Percentiles rank a stretch among this genome's conserved stretches.
These are phyloP conservation scores for Electrona antarctica DNA, from an alignment of 2,113 vertebrate species.

Conservation along the genomic window DNA sequence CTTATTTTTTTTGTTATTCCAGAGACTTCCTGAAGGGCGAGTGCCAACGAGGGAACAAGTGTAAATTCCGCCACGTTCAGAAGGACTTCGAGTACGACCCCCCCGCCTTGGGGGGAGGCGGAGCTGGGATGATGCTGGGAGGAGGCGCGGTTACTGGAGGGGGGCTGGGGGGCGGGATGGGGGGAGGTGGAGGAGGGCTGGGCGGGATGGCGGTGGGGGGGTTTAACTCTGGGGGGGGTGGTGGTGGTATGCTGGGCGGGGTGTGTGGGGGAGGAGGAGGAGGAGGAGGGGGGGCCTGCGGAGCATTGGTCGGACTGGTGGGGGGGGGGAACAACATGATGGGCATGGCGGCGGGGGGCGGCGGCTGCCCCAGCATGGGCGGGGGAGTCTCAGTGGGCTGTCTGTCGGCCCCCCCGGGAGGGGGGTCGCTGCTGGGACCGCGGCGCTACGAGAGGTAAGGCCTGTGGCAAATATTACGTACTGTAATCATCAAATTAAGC, in stretches of 20 bases:
- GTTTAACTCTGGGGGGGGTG: no score
- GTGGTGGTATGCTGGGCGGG: no score
- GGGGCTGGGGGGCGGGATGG: constrained; percentile 63
- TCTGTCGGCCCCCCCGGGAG: constrained; percentile 54
- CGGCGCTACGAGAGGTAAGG: constrained; percentile 77
- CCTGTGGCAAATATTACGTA: no score
- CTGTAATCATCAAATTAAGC: no score
- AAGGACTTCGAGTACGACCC: constrained; percentile 90
- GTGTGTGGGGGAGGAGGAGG: no score
- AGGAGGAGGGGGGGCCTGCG: constrained; percentile 47
- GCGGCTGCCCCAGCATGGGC: constrained; percentile 72
- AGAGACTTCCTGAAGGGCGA: constrained; percentile 95
- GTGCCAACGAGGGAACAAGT: constrained; percentile 93
- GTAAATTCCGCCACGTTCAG: constrained; percentile 94
- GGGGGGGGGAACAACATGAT: constrained; percentile 73
- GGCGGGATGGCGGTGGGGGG: no score
- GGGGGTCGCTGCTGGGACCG: constrained; percentile 45
- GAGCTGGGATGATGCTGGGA: constrained; percentile 9
- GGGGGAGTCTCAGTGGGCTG: constrained; percentile 68
- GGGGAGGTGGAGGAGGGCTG: constrained; percentile 47
- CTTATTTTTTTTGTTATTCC: not conserved
- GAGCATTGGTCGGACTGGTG: constrained; percentile 76
- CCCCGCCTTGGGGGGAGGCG: constrained; percentile 19
- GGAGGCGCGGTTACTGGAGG: constrained; percentile 69
- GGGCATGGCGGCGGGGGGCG: constrained; percentile 48